phyloP scores from a whole-genome alignment of 1,140 invertebrate species.

The Drosophila navojoa region DNA sequence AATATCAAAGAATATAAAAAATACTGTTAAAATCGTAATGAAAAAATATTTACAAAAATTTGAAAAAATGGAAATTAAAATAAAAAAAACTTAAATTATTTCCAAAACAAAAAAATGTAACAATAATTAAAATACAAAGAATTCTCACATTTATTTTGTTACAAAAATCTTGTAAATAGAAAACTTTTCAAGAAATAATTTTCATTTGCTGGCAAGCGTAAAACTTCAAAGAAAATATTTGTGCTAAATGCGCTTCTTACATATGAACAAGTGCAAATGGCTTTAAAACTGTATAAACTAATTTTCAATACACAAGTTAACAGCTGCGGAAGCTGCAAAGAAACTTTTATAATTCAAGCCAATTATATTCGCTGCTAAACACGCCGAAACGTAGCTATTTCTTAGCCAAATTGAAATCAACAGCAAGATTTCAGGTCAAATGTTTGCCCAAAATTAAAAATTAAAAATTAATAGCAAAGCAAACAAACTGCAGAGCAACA shows the following conservation, averaged over 20 bases:
- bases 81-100: not conserved
- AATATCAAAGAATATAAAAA: no score
- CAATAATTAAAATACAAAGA: not conserved
- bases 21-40: no score
- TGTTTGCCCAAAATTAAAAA: constrained; percentile 14
- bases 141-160: no score
- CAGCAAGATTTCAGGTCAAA: constrained; percentile 24
- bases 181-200: not conserved
- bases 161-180: not conserved
- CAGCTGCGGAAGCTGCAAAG: not conserved
- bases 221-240: not conserved
- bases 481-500: constrained; percentile 24
- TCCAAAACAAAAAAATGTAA: no score
- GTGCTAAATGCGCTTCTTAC: no score
- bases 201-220: not conserved
- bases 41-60: no score
- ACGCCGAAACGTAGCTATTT: not conserved
- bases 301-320: not conserved
- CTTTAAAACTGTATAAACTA: no score
- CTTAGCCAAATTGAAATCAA: not conserved
- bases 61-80: no score
- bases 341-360: not conserved
- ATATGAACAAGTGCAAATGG: no score
- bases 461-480: not conserved
- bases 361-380: not conserved